phyloP scores from a whole-genome alignment of 2,888 invertebrate genomes.

The Plebejus melissa region DNA sequence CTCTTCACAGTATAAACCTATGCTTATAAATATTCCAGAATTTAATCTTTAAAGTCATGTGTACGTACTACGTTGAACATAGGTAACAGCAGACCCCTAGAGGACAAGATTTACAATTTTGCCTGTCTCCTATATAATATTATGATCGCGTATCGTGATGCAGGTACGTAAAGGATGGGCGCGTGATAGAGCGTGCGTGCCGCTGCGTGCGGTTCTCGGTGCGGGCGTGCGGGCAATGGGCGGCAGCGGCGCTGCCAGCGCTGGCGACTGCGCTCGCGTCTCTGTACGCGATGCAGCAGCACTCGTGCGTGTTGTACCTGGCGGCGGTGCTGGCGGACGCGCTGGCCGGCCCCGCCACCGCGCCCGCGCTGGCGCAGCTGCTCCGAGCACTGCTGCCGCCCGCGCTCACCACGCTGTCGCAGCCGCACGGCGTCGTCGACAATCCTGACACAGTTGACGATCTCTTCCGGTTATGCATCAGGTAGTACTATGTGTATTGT shows the following conservation, averaged over 20 bases:
- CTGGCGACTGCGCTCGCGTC: constrained; percentile 85
- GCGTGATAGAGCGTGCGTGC: constrained; percentile 95
- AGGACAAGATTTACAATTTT: too few relatives aligned
- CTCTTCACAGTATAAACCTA: too few relatives aligned
- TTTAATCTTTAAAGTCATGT: too few relatives aligned
- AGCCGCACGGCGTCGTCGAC: constrained; percentile 88
- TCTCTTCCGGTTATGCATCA: constrained; percentile 90
- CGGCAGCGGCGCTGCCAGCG: constrained; percentile 85
- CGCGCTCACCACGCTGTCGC: constrained; percentile 86
- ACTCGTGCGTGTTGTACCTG: constrained; percentile 89
- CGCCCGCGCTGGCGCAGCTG: constrained; percentile 90
- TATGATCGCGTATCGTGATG: background rate
- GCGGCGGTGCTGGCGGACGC: constrained; percentile 87
- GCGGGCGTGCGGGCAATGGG: constrained; percentile 82
- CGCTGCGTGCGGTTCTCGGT: constrained; percentile 93
- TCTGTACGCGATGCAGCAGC: constrained; percentile 83
- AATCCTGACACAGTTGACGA: constrained; percentile 99
- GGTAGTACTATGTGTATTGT: constrained; percentile 48
- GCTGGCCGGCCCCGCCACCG: constrained; percentile 88
- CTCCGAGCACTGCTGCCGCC: constrained; percentile 89
- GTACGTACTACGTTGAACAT: too few relatives aligned
- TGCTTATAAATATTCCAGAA: too few relatives aligned
- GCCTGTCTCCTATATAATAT: too few relatives aligned
- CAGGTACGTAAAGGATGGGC: constrained; percentile 80
- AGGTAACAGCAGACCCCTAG: too few relatives aligned